Base-by-base conservation (phyloP, 2,888 invertebrate species). In the Lathronympha strigana region DNA sequence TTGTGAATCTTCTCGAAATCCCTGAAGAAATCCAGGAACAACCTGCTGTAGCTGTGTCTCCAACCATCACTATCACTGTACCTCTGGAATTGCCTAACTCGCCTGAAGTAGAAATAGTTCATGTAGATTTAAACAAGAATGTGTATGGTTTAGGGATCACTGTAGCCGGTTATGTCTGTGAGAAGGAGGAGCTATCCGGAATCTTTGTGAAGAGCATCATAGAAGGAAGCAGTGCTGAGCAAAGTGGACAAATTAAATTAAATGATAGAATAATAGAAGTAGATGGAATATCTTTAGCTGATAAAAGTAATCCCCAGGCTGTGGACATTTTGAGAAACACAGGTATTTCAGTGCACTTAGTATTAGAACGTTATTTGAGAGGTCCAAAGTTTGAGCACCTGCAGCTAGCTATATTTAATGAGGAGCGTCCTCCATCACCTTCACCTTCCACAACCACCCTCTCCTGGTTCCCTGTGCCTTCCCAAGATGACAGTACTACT, bases 151-250 rank as follows among this genome's bases (percentile, higher is more conserved):
- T 98, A 68, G 98, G 98, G 50, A 98, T 98, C 74, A 99, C 98
- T 2, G 98, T 98, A 60, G 98, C 98, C 2, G 98, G 98, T 51
- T 99, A 98, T 89, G 98, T 98, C 43, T 98, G 98, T 88, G 98
- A 98, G 86, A 98, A 98, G 90, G 99, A 99, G 90, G 99, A 99
- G 87, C 94, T 99, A 58, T 98, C 98, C n/a, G 99, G 99, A 6
- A 99, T 99, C 79, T 99, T 99, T 92, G 98, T 99, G 17, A 99
- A 99, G 88, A 99, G 98, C 84, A 97, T 99, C 75, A 98, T 98
- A 78, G 97, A 97, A 82, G 98, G 98, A 60, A 98, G 99, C 87
- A 98, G 98, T 61, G 99, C 99, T 0, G 98, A 98, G 83, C 92
- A 96, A 76, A 98, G 98, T 83, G 96, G 96, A 62, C 95, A 96